phyloP scores from a whole-genome alignment of 2,888 invertebrate species.

The Ceraclea dissimilis region DNA sequence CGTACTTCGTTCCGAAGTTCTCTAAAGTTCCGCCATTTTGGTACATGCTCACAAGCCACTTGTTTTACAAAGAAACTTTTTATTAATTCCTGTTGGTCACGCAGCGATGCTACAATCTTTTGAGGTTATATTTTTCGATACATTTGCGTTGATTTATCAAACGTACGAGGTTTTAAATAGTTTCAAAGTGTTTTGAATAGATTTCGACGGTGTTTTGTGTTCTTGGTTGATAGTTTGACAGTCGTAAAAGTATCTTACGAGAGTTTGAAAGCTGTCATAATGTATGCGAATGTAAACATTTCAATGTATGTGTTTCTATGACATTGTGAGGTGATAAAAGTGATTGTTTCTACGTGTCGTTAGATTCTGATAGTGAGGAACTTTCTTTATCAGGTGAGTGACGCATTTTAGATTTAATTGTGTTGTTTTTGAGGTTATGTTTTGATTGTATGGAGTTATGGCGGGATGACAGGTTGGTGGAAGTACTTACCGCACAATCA shows the following conservation, averaged over 20 bases:
- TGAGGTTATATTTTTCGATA: conserved; percentile 39
- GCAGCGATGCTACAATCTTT: conserved; percentile 52
- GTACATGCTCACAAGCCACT: conserved; percentile 55
- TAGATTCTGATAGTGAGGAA: conserved; percentile 6
- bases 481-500: conserved; percentile 3
- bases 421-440: conserved; percentile 24
- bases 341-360: not conserved
- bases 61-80: conserved; percentile 55
- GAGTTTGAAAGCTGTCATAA: conserved; percentile 11
- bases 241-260: conserved; percentile 18
- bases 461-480: conserved; percentile 15
- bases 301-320: not conserved
- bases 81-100: conserved; percentile 52
- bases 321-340: conserved; percentile 5
- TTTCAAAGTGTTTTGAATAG: conserved; percentile 29
- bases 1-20: conserved; percentile 52
- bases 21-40: conserved; percentile 54
- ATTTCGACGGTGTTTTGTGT: conserved; percentile 31
- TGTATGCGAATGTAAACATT: conserved; percentile 4
- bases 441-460: conserved; percentile 23
- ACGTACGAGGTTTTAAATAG: conserved; percentile 26
- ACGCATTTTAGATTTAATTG: not conserved
- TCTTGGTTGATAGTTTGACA: conserved; percentile 24
- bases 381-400: conserved; percentile 13
- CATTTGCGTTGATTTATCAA: conserved; percentile 8